Conservation (phyloP, 2,113 vertebrate genomes). For the Mastomys coucha region DNA sequence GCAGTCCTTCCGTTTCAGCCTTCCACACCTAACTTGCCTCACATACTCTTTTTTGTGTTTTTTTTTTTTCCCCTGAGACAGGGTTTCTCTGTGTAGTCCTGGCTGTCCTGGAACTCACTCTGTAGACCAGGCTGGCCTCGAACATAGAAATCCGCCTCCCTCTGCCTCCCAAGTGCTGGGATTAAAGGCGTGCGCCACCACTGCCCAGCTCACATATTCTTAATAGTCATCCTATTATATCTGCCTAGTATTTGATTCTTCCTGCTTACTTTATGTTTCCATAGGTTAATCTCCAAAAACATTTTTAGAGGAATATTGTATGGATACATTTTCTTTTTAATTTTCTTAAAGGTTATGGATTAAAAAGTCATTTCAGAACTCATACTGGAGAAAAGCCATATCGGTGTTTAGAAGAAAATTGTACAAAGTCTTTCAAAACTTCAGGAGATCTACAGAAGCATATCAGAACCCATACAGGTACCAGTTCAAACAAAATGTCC, state of each 20-base stretch:
- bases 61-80: too few relatives aligned
- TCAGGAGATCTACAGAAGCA: conserved; percentile 99
- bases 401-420: conserved; percentile 96
- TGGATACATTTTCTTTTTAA: conserved; percentile 59
- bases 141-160: too few relatives aligned
- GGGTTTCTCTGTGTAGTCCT: too few relatives aligned
- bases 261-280: conserved; percentile 52
- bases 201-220: too few relatives aligned
- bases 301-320: conserved; percentile 5
- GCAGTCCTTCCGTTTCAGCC: not conserved
- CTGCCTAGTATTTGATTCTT: conserved; percentile 32
- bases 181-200: too few relatives aligned
- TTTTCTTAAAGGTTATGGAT: conserved; percentile 92
- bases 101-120: too few relatives aligned
- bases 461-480: conserved; percentile 98
- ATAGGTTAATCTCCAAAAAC: not conserved
- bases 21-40: not conserved
- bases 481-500: not conserved
- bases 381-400: conserved; percentile 99
- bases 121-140: too few relatives aligned
- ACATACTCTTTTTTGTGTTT: too few relatives aligned
- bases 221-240: not conserved
- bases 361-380: conserved; percentile 98
- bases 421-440: conserved; percentile 98
- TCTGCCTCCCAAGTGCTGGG: too few relatives aligned